Conservation (phyloP, 1,140 invertebrate genomes). For the Gonioctena quinquepunctata region DNA sequence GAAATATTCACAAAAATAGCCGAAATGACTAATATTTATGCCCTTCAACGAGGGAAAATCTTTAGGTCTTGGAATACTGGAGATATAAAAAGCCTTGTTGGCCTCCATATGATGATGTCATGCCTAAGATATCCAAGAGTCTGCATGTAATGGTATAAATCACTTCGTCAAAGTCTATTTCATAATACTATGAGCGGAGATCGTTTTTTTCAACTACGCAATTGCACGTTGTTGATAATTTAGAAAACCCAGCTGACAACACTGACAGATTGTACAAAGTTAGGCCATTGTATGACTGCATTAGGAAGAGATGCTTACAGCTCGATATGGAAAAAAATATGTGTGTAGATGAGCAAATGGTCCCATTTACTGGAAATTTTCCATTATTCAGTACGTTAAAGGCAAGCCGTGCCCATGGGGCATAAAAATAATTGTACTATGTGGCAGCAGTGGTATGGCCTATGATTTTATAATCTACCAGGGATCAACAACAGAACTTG, state of each 20-base stretch:
- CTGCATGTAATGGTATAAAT: neutral
- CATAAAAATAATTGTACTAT: conserved; percentile 53
- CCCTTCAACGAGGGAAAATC: neutral
- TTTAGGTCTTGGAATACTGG: neutral
- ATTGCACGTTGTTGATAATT: neutral
- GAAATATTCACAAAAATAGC: neutral
- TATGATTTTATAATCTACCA: conserved; percentile 47
- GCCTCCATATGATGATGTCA: neutral
- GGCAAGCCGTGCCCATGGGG: conserved; percentile 50
- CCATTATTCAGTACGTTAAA: neutral
- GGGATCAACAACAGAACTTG: conserved; percentile 39
- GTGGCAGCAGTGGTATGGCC: conserved; percentile 31
- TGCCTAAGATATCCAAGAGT: neutral
- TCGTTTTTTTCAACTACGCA: conserved; percentile 1
- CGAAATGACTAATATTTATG: neutral
- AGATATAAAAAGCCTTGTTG: neutral
- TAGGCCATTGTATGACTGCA: conserved; percentile 38
- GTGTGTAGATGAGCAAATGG: conserved; percentile 53
- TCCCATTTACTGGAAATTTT: conserved; percentile 47
- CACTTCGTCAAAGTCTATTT: neutral
- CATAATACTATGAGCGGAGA: neutral
- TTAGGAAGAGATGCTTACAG: conserved; percentile 39
- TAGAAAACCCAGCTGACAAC: neutral
- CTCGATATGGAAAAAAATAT: conserved; percentile 40
- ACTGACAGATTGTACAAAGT: conserved; percentile 48